These are phyloP conservation scores for Zoroaster sp. DNA, from an alignment of 53 echinoderm and acorn worm genomes.

Conservation along the genomic window DNA sequence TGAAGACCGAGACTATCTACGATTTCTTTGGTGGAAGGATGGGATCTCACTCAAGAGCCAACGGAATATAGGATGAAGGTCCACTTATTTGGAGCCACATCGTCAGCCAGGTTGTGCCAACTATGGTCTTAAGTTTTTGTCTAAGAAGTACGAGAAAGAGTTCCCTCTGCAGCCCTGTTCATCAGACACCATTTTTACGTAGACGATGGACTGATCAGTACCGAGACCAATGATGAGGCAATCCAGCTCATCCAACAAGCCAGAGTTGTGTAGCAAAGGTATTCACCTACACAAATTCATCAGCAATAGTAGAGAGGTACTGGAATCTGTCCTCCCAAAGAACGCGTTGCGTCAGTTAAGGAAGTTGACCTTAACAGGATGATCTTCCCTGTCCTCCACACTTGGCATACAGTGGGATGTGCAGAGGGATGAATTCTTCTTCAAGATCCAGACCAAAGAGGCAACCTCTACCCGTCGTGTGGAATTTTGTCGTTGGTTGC, in stretches of 20 bases:
- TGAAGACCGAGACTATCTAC: too few species aligned
- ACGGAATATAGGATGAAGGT: conserved; percentile 40
- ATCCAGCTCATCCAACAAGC: conserved; percentile 20
- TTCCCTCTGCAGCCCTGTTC: conserved; percentile 58
- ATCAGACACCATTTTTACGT: conserved; percentile 22
- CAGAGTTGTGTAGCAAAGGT: conserved; percentile 32
- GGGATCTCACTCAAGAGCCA: neutral
- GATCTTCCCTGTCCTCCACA: conserved; percentile 15
- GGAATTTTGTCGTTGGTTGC: conserved; percentile 55
- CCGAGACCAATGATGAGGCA: conserved; percentile 33
- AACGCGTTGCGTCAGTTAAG: conserved; percentile 20
- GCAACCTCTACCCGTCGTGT: conserved; percentile 24
- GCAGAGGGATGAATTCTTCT: conserved; percentile 35
- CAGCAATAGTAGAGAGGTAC: neutral
- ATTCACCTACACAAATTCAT: conserved; percentile 38
- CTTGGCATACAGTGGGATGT: conserved; percentile 46
- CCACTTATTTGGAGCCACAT: conserved; percentile 51
- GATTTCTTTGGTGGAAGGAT: conserved; percentile 36
- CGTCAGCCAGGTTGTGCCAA: conserved; percentile 54
- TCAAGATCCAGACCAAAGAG: conserved; percentile 21
- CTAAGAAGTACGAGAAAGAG: conserved; percentile 44
- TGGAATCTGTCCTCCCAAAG: conserved; percentile 24
- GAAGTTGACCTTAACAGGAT: conserved; percentile 20
- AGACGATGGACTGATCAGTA: conserved; percentile 45
- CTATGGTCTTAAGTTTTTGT: conserved; percentile 54